These are phyloP conservation scores for Brachyhypopomus gauderio DNA, from an alignment of 2,113 vertebrate genomes.

Conservation along the genomic window DNA sequence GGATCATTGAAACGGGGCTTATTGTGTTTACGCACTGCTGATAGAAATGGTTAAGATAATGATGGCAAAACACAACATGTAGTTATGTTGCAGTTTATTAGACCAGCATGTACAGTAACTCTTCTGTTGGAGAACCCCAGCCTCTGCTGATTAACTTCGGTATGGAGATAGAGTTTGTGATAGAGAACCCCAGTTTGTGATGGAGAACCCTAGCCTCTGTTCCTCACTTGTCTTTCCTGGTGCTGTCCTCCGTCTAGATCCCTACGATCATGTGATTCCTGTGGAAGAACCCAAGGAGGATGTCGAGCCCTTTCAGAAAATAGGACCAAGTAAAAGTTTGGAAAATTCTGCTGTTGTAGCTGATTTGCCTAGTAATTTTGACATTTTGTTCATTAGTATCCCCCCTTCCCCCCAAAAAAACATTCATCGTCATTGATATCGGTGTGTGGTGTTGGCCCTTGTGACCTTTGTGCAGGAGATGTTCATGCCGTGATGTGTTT, in stretches of 20 bases:
- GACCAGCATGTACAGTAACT: no score
- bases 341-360: neutral
- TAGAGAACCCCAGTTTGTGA: no score
- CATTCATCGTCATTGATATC: neutral
- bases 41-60: no score
- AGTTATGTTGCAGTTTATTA: no score
- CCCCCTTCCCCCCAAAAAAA: neutral
- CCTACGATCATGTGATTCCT: slow-evolving; percentile 91
- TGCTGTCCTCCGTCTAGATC: slow-evolving; percentile 75
- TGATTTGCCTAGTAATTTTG: slow-evolving; percentile 19
- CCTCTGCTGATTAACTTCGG: no score
- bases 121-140: no score
- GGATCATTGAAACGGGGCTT: no score
- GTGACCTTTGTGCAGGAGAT: neutral
- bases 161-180: no score
- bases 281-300: slow-evolving; percentile 94
- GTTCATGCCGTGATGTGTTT: neutral
- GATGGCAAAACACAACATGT: no score
- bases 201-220: no score
- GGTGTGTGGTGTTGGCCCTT: neutral
- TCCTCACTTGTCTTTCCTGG: neutral
- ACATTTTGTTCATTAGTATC: no score
- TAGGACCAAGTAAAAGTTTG: slow-evolving; percentile 91
- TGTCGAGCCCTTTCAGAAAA: slow-evolving; percentile 92
- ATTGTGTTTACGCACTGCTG: no score